Evolutionary conservation across 2,113 vertebrate genomes (phyloP).

Genomic region (Arenaria interpres): DNA sequence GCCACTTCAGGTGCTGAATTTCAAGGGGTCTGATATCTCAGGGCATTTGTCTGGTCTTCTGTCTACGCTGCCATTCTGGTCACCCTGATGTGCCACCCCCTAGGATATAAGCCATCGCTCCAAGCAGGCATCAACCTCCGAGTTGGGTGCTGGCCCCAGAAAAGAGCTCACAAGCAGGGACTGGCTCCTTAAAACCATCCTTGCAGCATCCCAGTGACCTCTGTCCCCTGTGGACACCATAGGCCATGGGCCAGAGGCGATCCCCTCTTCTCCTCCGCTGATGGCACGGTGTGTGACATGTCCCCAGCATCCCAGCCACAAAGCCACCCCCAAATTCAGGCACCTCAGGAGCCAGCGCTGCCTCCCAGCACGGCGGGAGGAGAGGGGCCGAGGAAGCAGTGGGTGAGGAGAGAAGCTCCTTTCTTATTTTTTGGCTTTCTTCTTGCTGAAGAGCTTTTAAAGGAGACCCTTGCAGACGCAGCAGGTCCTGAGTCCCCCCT

Average conservation of each 20-base stretch:
- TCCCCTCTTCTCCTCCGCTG: accelerated
- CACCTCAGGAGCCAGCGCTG: neutral
- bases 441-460: neutral
- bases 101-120: neutral
- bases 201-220: neutral
- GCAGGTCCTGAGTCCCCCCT: neutral
- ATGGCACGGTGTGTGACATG: neutral
- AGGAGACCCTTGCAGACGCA: neutral
- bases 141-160: neutral
- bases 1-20: neutral
- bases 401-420: neutral
- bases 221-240: neutral
- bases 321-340: neutral
- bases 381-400: neutral
- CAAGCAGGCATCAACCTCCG: neutral
- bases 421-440: neutral
- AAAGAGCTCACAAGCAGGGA: neutral
- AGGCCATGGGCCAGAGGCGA: neutral
- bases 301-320: neutral
- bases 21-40: neutral
- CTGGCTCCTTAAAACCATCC: neutral
- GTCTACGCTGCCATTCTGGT: accelerated
- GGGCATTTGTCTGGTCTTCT: neutral
- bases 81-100: accelerated
- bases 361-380: neutral